Evolutionary conservation across 2,888 invertebrate species (phyloP).

Genomic region (Allacma fusca): DNA sequence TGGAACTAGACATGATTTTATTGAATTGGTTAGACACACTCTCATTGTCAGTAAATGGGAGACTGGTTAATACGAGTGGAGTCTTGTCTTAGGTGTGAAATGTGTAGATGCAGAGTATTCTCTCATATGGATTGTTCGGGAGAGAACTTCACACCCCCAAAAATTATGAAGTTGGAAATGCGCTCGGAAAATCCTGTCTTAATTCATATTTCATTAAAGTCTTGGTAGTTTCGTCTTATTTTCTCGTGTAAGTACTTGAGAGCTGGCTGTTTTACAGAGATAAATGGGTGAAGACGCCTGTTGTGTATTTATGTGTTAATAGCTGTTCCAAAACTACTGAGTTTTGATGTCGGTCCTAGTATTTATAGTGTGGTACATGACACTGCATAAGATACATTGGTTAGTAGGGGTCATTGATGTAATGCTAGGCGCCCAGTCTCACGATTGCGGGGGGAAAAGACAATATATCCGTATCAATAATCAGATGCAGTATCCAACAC

Average conservation of each 20-base stretch:
- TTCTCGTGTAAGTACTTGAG: neutral
- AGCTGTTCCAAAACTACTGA: neutral
- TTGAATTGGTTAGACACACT: no score
- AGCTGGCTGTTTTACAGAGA: conserved; percentile 18
- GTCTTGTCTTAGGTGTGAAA: no score
- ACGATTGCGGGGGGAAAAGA: conserved; percentile 41
- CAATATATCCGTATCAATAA: conserved; percentile 47
- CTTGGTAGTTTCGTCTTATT: neutral
- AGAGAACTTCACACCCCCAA: neutral
- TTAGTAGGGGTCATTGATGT: conserved; percentile 46
- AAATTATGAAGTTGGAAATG: neutral
- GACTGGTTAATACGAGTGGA: no score
- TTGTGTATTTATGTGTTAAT: no score
- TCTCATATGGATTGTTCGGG: neutral
- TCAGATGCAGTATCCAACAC: conserved; percentile 46
- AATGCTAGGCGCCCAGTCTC: conserved; percentile 13
- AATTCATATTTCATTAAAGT: conserved; percentile 7
- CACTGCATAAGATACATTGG: conserved; percentile 47
- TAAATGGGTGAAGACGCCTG: conserved; percentile 20
- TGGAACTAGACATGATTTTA: no score
- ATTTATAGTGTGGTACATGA: conserved; percentile 40
- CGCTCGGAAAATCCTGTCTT: neutral
- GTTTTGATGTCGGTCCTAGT: neutral
- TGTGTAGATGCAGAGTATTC: neutral
- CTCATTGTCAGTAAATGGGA: no score